Conservation (phyloP, 2,888 invertebrate genomes). For the Stenodera caucasica region DNA sequence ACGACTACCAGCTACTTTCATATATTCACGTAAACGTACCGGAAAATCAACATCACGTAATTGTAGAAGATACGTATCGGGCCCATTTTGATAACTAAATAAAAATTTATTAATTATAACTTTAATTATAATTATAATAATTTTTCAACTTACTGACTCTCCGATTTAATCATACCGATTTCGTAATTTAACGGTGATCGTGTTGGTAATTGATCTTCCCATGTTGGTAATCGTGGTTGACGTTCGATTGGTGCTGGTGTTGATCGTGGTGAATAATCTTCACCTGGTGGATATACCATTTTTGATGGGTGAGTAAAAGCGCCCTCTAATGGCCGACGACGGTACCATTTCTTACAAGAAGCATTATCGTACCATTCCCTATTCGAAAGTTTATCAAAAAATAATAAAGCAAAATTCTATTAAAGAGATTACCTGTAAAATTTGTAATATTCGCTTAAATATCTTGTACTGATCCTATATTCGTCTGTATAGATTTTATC, state of each 20-base stretch:
- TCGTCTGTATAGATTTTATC: slow-evolving; percentile 69
- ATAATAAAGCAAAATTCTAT: too few relatives aligned
- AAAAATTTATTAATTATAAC: background rate
- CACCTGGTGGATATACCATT: slow-evolving; percentile 92
- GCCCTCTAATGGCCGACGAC: slow-evolving; percentile 78
- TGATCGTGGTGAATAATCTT: slow-evolving; percentile 77
- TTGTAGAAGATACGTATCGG: slow-evolving; percentile 94
- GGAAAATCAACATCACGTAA: slow-evolving; percentile 93
- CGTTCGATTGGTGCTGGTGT: slow-evolving; percentile 63
- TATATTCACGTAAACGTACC: slow-evolving; percentile 87
- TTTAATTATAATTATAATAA: too few relatives aligned
- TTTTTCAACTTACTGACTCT: slow-evolving; percentile 74
- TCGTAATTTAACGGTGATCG: slow-evolving; percentile 84
- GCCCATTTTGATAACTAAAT: slow-evolving; percentile 91
- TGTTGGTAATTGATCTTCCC: slow-evolving; percentile 73
- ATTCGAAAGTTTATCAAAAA: slow-evolving; percentile 29
- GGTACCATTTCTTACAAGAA: slow-evolving; percentile 83
- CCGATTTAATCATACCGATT: slow-evolving; percentile 76
- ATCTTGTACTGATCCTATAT: slow-evolving; percentile 73
- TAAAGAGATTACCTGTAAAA: slow-evolving; percentile 45
- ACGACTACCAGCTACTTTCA: slow-evolving; percentile 86
- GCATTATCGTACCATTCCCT: slow-evolving; percentile 91
- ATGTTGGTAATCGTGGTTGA: slow-evolving; percentile 59
- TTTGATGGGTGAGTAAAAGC: slow-evolving; percentile 90
- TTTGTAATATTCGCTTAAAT: slow-evolving; percentile 68